phyloP scores from a whole-genome alignment of 2,888 invertebrate species.

The Itoplectis maculator region DNA sequence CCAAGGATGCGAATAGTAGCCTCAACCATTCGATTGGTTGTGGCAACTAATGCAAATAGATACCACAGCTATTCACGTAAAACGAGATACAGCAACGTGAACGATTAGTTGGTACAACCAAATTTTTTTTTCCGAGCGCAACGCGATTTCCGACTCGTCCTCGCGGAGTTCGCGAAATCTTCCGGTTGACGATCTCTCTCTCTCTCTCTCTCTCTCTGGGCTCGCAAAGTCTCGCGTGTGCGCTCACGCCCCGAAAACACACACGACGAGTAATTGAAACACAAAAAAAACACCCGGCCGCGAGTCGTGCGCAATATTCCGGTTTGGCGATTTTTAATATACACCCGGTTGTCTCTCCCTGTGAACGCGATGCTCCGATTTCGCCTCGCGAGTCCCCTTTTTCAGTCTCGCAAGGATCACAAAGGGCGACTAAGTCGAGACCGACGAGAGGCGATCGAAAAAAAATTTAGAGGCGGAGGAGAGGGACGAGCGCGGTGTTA shows the following conservation, averaged over 20 bases:
- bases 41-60: too few species aligned
- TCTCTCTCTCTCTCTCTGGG: too few species aligned
- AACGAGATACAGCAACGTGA: too few species aligned
- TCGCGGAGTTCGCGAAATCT: not conserved
- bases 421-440: slow-evolving; percentile 17
- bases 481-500: slow-evolving; percentile 3
- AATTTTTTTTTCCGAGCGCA: not conserved
- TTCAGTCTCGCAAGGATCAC: slow-evolving; percentile 22
- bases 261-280: not conserved
- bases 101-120: too few species aligned
- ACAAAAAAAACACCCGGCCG: too few species aligned
- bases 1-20: too few species aligned
- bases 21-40: too few species aligned
- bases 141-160: slow-evolving; percentile 11
- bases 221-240: too few species aligned
- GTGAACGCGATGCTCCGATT: slow-evolving; percentile 5
- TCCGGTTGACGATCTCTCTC: not conserved
- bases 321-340: not conserved
- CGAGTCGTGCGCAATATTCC: not conserved
- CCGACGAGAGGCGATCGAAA: not conserved
- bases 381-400: slow-evolving; percentile 52
- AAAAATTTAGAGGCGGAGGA: slow-evolving; percentile 37
- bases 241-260: too few species aligned
- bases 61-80: too few species aligned
- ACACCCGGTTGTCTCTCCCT: slow-evolving; percentile 10